Evolutionary conservation across 2,113 vertebrate species (phyloP), one percentile per base, ranked within the genome.

Genomic region (Pampusana beccarii): DNA sequence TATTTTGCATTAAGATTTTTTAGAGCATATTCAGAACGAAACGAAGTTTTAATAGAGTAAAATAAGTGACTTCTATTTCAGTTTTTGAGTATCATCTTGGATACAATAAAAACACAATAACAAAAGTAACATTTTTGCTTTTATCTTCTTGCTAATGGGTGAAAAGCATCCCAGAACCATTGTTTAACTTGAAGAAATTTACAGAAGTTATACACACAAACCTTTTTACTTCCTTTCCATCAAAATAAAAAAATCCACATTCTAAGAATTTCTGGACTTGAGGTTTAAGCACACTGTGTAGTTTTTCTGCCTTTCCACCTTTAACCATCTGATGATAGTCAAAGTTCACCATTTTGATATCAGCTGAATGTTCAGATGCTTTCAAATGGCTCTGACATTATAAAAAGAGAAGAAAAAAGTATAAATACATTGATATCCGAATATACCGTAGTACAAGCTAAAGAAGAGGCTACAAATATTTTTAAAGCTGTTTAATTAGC

Each of bases 291-390:
- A 99, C 95, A 73, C 97, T 99, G 82, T 98, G 98, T 20, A 99
- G 98, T 97, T 99, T 99, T 70, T 99, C 99, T 24, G 98, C 98
- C 70, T 99, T 99, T 80, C 99, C 99, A 82, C 99, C 99, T 97
- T 98, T 99, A 92, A 99, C 99, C 98, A 99, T 99, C 94, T 99
- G 99, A 97, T 99, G 99, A 97, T 99, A 99, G 97, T 99, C 99
- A 21, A 99, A 99, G 95, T 99, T 99, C 85, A 99, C 98, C 99
- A 99, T 99, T 93, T 98, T 99, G 92, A 99, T 98, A 51, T 98
- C 98, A 48, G 97, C 21, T 36, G 97, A 94, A 74, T 99, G 99
- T 77, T 99, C 99, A 29, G 99, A 99, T 9, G 99, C 99, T 97
- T 99, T 99, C 95, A 99, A 97, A 94, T 99, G 99, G 96, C 98